Evolutionary conservation across 2,888 invertebrate species (phyloP), one percentile per base, ranked within the genome.

Genomic region (Busseola fusca): DNA sequence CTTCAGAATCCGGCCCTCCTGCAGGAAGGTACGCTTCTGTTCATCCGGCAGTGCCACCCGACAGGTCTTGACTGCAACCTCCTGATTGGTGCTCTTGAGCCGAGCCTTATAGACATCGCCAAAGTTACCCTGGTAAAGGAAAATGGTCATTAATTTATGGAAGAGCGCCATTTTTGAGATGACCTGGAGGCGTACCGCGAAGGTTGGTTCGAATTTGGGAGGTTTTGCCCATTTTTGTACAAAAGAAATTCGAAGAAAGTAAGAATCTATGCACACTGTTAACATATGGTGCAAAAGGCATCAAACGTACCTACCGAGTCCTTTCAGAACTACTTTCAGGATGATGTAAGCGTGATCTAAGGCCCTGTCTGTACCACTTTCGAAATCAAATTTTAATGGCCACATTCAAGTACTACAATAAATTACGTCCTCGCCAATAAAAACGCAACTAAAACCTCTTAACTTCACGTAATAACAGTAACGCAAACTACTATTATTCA

Each of bases 11-110:
- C 99, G 96, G 0, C 99, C 99, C 91, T 99, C 99, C 91, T 98
- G 98, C 50, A 99, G 95, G 95, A 99, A 99, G 88, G 99, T 99
- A 76, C 98, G 97, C 91, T 99, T 99, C 87, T 97, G 97, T 88
- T 99, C 99, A 81, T 99, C 99, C 0, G 99, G 99, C 64, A 99
- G 93, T 0, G 99, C 98, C 89, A 99, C 98, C 76, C 98, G 97
- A 90, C 99, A 99, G 0, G 99, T 99, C 96, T 99, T 99, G 75
- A 99, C 99, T 6, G 99, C 99, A 50, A 99, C 99, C 87, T 98
- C 98, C 88, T 97, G 97, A 79, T 97, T 97, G 69, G 97, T 97
- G 21, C 97, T 97, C 92, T 97, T 97, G 56, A 99, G 96, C 70
- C 98, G 97, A 6, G 99, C 99, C 92, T 98, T 98, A 94, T 98